Conservation (phyloP, 2,888 invertebrate genomes). For the Gari tellinella region DNA sequence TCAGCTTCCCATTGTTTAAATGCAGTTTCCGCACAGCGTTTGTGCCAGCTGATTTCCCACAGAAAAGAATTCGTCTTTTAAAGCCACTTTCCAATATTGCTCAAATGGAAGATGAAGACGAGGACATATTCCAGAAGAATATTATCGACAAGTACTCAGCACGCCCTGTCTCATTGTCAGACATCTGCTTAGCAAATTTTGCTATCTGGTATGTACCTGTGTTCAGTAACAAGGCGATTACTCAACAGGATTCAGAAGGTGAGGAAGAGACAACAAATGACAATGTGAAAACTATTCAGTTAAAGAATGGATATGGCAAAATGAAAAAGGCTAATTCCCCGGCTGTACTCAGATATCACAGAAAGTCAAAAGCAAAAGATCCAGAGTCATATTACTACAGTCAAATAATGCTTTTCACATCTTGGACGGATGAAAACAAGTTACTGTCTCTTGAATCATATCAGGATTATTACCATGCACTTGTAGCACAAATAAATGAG, state of each 20-base stretch:
- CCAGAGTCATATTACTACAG: constrained; percentile 33
- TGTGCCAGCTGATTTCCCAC: constrained; percentile 40
- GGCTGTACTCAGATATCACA: constrained; percentile 39
- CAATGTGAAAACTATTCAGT: background rate
- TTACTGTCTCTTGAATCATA: constrained; percentile 7
- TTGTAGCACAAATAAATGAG: constrained; percentile 11
- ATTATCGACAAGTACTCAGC: constrained; percentile 30
- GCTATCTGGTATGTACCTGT: constrained; percentile 14
- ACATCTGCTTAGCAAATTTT: constrained; percentile 38
- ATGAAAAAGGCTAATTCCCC: constrained; percentile 35
- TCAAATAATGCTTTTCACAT: constrained; percentile 30
- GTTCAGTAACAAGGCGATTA: background rate
- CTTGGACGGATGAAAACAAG: constrained; percentile 27
- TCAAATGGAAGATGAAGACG: constrained; percentile 44
- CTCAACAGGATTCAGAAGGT: background rate
- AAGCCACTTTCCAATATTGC: constrained; percentile 36
- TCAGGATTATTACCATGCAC: constrained; percentile 14
- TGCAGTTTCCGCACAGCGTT: constrained; percentile 28
- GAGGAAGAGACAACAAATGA: background rate
- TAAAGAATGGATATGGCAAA: constrained; percentile 14
- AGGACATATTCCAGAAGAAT: constrained; percentile 20
- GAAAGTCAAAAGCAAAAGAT: constrained; percentile 18
- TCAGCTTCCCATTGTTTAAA: constrained; percentile 40
- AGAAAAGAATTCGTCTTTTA: constrained; percentile 33
- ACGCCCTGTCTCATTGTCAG: constrained; percentile 14